Base-by-base conservation (phyloP, 2,888 invertebrate genomes). In the Amaurobius ferox region DNA sequence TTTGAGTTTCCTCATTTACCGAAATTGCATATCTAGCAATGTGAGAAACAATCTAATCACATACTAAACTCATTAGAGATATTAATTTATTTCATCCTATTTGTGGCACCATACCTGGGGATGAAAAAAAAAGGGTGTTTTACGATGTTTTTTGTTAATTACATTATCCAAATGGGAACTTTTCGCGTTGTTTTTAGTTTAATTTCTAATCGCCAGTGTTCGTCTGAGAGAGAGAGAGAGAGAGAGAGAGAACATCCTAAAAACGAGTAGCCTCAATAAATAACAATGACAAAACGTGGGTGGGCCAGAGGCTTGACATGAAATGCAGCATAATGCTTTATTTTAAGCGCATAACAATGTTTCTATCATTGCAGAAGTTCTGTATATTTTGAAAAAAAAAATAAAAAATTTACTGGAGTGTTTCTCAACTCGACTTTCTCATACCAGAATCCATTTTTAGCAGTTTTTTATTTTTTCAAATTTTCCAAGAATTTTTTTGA, bases 81-180 rank as follows among this genome's bases (percentile, higher is more conserved):
- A 23, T 23, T 55, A 55, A 3, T 44, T 44, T 16, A 9, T 44
- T 44, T 9, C 5, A 5, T 5, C 35, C 6, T 35, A 35, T 35
- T 9, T 35, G 6, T 16, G 44, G 2, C 55, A 23, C 1, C 16
- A 3, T n/a, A 23, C 23, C 55, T 16, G 23, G 23, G 23, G 16
- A 6, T 19, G 23, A 6, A 23, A 55, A 44, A 55, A 55, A 7
- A n/a, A n/a, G n/a, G n/a, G 5, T 55, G 7, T 55, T 23, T 55
- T 55, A 6, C 30, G 30, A 11, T n/a, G 30, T 64, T 64, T 61
- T 61, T 64, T 64, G 64, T 29, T 64, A 64, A 64, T 64, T 64
- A 64, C 64, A 64, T 64, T 30, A 30, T n/a, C 64, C 64, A 64
- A n/a, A 30, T 30, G 64, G 64, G n/a, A 1, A 30, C 16, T 0